A percentile compares a stretch with the other conserved stretches of the same genome.
Evolutionary conservation across 2,797 vertebrate species (phyloP).

Genomic region (Perodicticus potto): DNA sequence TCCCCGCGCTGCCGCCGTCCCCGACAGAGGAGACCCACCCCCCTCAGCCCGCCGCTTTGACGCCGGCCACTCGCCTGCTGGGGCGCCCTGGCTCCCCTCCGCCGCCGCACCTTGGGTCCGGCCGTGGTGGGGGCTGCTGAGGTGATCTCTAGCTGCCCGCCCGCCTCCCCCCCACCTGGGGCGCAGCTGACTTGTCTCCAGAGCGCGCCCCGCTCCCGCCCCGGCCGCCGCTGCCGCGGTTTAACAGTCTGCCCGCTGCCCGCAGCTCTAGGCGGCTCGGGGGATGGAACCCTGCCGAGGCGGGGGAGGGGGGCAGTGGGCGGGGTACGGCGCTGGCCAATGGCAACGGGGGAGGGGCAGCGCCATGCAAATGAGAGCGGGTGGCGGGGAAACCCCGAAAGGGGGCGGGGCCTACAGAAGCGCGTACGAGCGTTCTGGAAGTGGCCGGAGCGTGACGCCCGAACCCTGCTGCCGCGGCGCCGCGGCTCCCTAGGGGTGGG

Average conservation of each 20-base stretch:
- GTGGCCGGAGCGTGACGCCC: background rate
- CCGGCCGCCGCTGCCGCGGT: slow-evolving; percentile 70
- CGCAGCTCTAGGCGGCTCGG: slow-evolving; percentile 79
- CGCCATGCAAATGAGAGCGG: slow-evolving; percentile 68
- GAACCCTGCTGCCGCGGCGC: rapidly evolving
- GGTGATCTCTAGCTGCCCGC: slow-evolving; percentile 72
- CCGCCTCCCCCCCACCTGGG: slow-evolving; percentile 62
- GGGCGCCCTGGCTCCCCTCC: slow-evolving; percentile 75
- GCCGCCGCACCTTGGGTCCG: slow-evolving; percentile 76
- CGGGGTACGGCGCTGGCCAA: slow-evolving; percentile 65
- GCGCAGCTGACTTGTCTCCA: slow-evolving; percentile 73
- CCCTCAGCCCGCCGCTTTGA: slow-evolving; percentile 70
- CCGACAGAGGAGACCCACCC: slow-evolving; percentile 63
- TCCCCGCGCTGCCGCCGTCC: slow-evolving; percentile 47
- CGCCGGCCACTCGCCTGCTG: slow-evolving; percentile 82
- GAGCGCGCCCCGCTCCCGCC: slow-evolving; percentile 70
- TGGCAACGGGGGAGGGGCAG: slow-evolving; percentile 66
- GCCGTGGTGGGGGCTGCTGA: slow-evolving; percentile 70
- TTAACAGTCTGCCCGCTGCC: slow-evolving; percentile 85
- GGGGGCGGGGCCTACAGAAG: background rate
- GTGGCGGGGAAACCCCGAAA: slow-evolving; percentile 75
- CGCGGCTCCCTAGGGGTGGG: background rate
- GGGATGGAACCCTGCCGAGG: slow-evolving; percentile 66
- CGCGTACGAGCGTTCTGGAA: slow-evolving; percentile 30
- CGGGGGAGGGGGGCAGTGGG: slow-evolving; percentile 33